Base-by-base conservation (phyloP, 2,797 vertebrate genomes). In the Siniperca undulata region DNA sequence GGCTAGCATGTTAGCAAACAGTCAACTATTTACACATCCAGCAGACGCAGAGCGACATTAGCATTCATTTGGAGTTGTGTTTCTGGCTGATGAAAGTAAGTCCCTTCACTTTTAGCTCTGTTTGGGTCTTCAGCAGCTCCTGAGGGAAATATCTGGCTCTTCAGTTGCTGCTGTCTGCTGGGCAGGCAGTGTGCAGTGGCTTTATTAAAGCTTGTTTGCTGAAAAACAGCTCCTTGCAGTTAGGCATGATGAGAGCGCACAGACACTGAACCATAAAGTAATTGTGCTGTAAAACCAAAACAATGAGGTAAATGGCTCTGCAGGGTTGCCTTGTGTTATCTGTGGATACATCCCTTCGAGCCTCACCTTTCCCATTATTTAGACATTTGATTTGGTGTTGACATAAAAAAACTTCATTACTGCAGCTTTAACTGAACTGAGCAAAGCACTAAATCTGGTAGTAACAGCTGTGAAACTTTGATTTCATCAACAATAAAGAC, bases 361-460 rank as follows among this genome's bases (percentile, higher is more conserved):
- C 52, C 52, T 38, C 22, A 68, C 14, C 11, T 36, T 27, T 44
- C 27, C 48, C 56, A 36, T 46, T 16, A 17, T 16, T 4, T 22
- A 20, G 19, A 44, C 12, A 6, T 40, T 14, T 44, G 17, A 42
- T 40, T 42, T 14, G 14, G 7, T n/a, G 36, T 17, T 24, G 14
- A 9, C 12, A 42, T n/a, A 4, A 44, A 30, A 46, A 53, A n/a
- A 20, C 20, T 34, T 50, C 7, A 24, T 69, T 24, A 27, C 36
- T 70, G 76, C 67, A 64, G 75, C 48, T 64, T 70, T 36, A 55
- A 36, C 9, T 64, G 17, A 70, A n/a, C 34, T 38, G 19, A 46
- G n/a, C 22, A 12, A 36, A 9, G n/a, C n/a, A n/a, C 59, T 24
- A 4, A 7, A 38, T 69, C 14, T 67, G 52, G n/a, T n/a, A 30